Evolutionary conservation across 2,888 invertebrate species (phyloP).

Genomic region (Nudaria mundana): DNA sequence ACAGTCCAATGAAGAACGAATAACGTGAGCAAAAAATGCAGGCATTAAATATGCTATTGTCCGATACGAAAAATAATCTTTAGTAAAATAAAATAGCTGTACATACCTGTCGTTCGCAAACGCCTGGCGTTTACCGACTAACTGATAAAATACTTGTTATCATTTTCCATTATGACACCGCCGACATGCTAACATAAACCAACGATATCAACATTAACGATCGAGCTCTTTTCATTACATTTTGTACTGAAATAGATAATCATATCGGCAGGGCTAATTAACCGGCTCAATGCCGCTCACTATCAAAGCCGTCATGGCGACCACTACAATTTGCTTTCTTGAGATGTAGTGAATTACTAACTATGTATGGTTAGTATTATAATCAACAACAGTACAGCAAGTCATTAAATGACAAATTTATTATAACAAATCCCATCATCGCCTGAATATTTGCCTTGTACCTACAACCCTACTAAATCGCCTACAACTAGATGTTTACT

Average conservation of each 20-base stretch:
- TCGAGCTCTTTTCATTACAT: not conserved
- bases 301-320: not conserved
- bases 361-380: not conserved
- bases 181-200: constrained; percentile 16
- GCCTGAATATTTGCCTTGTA: too few relatives aligned
- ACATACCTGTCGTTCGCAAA: constrained; percentile 32
- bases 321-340: not conserved
- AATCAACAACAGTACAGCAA: not conserved
- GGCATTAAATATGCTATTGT: too few relatives aligned
- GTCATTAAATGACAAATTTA: too few relatives aligned
- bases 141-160: constrained; percentile 43
- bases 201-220: constrained; percentile 15
- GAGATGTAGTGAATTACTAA: not conserved
- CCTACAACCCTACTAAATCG: too few relatives aligned
- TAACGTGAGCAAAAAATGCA: too few relatives aligned
- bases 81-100: constrained; percentile 5
- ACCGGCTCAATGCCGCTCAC: not conserved
- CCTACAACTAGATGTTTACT: too few relatives aligned
- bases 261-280: not conserved
- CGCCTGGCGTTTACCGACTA: constrained; percentile 35
- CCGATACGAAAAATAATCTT: not conserved
- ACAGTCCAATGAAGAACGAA: too few relatives aligned
- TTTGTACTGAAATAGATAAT: not conserved
- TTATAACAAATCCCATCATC: too few relatives aligned
- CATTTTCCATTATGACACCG: constrained; percentile 28